Evolutionary conservation across 2,888 invertebrate genomes (phyloP).

Genomic region (Erannis defoliaria): DNA sequence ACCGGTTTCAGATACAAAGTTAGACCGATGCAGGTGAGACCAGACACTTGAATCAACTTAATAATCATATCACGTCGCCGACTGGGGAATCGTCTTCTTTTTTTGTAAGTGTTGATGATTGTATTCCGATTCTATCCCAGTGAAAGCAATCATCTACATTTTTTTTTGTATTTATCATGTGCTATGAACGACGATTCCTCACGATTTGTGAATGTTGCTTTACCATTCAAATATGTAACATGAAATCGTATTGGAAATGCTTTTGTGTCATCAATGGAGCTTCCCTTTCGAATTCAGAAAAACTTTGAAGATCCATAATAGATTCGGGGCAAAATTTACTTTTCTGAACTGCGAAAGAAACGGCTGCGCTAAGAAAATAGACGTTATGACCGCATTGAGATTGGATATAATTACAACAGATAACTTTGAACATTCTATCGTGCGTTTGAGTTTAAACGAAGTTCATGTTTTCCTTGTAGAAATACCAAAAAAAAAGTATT

Average conservation of each 20-base stretch:
- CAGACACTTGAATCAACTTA: slow-evolving; percentile 61
- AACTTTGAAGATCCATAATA: slow-evolving; percentile 81
- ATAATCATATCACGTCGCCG: slow-evolving; percentile 57
- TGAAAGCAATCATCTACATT: slow-evolving; percentile 77
- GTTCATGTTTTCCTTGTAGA: neutral
- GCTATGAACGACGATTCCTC: slow-evolving; percentile 61
- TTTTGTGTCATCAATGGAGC: slow-evolving; percentile 74
- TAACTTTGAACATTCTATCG: slow-evolving; percentile 65
- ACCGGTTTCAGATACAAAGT: slow-evolving; percentile 92
- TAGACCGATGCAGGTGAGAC: slow-evolving; percentile 87
- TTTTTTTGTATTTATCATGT: slow-evolving; percentile 37
- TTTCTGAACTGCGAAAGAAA: slow-evolving; percentile 74
- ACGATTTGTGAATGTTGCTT: slow-evolving; percentile 75
- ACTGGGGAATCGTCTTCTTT: slow-evolving; percentile 67
- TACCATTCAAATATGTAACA: slow-evolving; percentile 64
- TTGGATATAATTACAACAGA: slow-evolving; percentile 54
- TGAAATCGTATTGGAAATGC: slow-evolving; percentile 62
- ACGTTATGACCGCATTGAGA: slow-evolving; percentile 49
- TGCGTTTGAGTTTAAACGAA: slow-evolving; percentile 37
- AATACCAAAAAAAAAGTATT: neutral
- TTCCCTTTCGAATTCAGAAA: slow-evolving; percentile 63
- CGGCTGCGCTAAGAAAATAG: slow-evolving; percentile 53
- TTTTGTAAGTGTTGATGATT: slow-evolving; percentile 76
- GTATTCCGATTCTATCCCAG: slow-evolving; percentile 54
- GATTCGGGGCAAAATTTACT: slow-evolving; percentile 67